phyloP scores from a whole-genome alignment of 1,140 invertebrate species.

The Lepidurus arcticus region DNA sequence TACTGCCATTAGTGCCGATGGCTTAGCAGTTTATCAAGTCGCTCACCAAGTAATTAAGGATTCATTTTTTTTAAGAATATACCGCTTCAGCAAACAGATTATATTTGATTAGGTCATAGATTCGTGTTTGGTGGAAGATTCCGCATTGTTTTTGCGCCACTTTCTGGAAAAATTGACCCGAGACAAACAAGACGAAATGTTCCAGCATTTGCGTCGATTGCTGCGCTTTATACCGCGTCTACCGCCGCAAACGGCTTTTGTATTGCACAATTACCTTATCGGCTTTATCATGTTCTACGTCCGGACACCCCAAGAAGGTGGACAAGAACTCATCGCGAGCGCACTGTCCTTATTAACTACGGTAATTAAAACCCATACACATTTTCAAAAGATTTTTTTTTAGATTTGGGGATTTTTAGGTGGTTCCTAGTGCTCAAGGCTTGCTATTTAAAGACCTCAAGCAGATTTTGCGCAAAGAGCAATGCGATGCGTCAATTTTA shows the following conservation, averaged over 20 bases:
- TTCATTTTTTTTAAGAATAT: not conserved
- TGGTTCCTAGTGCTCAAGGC: conserved; percentile 80
- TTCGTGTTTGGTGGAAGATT: conserved; percentile 96
- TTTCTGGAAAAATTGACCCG: conserved; percentile 92
- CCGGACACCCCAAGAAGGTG: conserved; percentile 84
- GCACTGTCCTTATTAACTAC: conserved; percentile 94
- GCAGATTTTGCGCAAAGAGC: conserved; percentile 96
- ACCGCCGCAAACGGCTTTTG: conserved; percentile 95
- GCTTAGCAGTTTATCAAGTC: conserved; percentile 81
- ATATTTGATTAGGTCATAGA: conserved; percentile 86
- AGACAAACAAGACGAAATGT: conserved; percentile 72
- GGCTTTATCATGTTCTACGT: conserved; percentile 99
- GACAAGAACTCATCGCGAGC: conserved; percentile 85
- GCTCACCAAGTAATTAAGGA: conserved; percentile 64
- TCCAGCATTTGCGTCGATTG: conserved; percentile 64
- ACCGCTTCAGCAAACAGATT: too few relatives aligned
- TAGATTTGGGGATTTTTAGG: conserved; percentile 67
- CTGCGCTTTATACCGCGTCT: conserved; percentile 87
- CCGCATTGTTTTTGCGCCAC: conserved; percentile 89
- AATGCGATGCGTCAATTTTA: conserved; percentile 95
- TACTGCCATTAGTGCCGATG: conserved; percentile 88
- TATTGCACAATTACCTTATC: conserved; percentile 98
- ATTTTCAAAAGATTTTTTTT: conserved; percentile 37
- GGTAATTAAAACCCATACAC: conserved; percentile 51
- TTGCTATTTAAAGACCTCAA: conserved; percentile 99